Percentiles rank a stretch among this genome's conserved stretches.
phyloP scores from a whole-genome alignment of 2,113 vertebrate species.

The Pagrus major region DNA sequence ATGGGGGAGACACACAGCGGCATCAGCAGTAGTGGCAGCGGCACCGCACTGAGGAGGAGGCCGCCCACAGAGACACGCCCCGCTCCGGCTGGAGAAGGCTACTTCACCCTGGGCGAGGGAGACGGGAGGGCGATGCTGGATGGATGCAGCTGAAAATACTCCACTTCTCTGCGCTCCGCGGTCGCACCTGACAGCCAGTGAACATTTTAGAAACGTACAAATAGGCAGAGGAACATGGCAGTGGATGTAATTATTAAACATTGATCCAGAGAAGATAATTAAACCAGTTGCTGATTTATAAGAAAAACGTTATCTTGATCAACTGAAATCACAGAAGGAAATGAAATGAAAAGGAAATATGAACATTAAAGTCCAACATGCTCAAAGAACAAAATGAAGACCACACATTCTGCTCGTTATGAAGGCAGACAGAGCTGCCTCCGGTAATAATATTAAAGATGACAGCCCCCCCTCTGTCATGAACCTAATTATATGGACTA shows the following conservation, averaged over 20 bases:
- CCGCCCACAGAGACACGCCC: constrained; percentile 74
- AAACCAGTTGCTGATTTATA: background rate
- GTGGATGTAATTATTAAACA: background rate
- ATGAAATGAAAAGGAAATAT: background rate
- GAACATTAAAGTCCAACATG: background rate
- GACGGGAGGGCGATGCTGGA: background rate
- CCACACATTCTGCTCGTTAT: background rate
- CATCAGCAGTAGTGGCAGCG: constrained; percentile 57
- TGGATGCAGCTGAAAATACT: background rate
- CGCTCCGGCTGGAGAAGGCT: constrained; percentile 60
- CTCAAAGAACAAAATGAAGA: background rate
- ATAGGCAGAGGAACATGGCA: background rate
- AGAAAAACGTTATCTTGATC: background rate
- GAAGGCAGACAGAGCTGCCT: constrained; percentile 15
- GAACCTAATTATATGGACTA: constrained; percentile 19
- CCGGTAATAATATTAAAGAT: background rate
- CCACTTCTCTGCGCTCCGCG: background rate
- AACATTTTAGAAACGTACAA: background rate
- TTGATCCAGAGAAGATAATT: background rate
- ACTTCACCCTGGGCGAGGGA: constrained; percentile 53
- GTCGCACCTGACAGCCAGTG: background rate
- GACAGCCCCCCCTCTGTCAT: background rate
- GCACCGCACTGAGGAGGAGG: constrained; percentile 68
- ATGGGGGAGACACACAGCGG: constrained; percentile 61
- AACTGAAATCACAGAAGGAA: background rate